phyloP scores from a whole-genome alignment of 2,113 vertebrate genomes.

The Prunella fulvescens region DNA sequence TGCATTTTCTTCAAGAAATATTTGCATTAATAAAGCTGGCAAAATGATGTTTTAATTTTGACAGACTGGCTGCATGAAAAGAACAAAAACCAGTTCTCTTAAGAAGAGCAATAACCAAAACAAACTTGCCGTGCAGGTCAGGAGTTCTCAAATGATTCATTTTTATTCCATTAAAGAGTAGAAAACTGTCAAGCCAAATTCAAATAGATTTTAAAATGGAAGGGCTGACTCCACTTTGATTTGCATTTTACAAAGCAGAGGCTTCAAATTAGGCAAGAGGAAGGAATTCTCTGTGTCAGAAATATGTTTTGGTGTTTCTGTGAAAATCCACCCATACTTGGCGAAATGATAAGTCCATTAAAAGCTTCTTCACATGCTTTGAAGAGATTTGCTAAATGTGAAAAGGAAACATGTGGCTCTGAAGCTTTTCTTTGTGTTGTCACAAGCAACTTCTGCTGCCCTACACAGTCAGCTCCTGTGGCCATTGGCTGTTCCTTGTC shows the following conservation, averaged over 20 bases:
- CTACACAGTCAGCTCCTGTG: fast-evolving
- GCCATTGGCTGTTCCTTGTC: fast-evolving
- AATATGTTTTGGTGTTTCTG: neutral
- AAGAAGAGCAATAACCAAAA: slow-evolving; percentile 2
- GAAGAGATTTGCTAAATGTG: neutral
- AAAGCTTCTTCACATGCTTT: neutral
- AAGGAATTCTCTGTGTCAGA: neutral
- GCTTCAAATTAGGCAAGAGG: neutral
- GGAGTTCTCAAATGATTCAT: neutral
- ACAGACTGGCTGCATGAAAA: neutral
- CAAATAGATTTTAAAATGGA: neutral
- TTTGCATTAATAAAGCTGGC: neutral
- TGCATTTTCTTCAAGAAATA: slow-evolving; percentile 8
- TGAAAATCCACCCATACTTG: neutral
- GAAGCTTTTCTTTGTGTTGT: neutral
- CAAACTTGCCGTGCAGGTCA: neutral
- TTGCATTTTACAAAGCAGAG: slow-evolving; percentile 27
- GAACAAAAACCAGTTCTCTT: neutral
- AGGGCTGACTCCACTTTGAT: slow-evolving; percentile 4
- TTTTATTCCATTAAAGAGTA: slow-evolving; percentile 5
- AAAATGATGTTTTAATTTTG: slow-evolving; percentile 8
- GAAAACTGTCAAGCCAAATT: slow-evolving; percentile 10
- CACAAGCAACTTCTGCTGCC: neutral
- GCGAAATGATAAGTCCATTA: neutral
- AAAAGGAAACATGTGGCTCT: neutral